Evolutionary conservation across 2,113 vertebrate genomes (phyloP), one percentile per base, ranked within the genome.

Genomic region (Trinectes maculatus): DNA sequence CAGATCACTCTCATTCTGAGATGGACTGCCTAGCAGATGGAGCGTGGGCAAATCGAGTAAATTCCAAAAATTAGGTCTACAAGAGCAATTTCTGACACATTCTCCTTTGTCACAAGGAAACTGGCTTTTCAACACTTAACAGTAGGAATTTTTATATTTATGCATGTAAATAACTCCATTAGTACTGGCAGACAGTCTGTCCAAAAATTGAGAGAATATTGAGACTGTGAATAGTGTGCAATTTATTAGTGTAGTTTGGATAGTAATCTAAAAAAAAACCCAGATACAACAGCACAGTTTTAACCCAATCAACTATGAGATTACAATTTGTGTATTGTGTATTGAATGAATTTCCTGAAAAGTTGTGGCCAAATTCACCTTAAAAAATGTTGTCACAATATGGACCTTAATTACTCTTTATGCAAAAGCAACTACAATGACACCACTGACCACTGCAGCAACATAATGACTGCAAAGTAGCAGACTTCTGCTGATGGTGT

Each of bases 11-110:
- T 46, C 16, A 10, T 16, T 44, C 12, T 37, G 74, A 71, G 80
- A 56, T 31, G 79, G 90, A 85, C 52, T 39, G 28, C 48, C 54
- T 31, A 71, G 73, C 77, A 86, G 82, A 85, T 75, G 77, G 73
- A 74, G 74, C 25, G 57, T 84, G 66, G 70, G 76, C 74, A 84
- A 82, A 82, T 69, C 72, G 31, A 81, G 74, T 81, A 63, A 67
- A 80, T 79, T 79, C 59, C 47, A 85, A 64, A 60, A 76, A 77
- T 57, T 52, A 60, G 36, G 59, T 82, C 63, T 68, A 59, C 42
- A 40, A 68, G 33, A 85, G 49, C 13, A 1, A 58, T 75, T 71
- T 72, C 61, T 60, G 54, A 59, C 52, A 77, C 28, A 29, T 77
- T 25, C 25, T 61, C 57, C 51, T 77, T 77, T 68, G 71, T 72